A percentile compares a stretch with the other conserved stretches of the same genome.
Evolutionary conservation across 2,888 invertebrate species (phyloP).

Genomic region (Stenodera caucasica): DNA sequence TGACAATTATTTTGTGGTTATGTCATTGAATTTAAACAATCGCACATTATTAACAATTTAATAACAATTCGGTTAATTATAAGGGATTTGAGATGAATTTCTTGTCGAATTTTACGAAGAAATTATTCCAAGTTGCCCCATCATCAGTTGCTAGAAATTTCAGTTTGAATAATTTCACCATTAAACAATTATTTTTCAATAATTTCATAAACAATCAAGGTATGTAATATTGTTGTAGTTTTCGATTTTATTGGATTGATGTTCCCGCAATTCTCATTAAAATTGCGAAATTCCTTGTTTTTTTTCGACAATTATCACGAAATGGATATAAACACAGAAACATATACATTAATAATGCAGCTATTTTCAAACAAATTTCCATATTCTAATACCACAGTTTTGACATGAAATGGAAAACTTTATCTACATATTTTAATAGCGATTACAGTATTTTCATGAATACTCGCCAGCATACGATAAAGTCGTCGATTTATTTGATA

Average conservation of each 20-base stretch:
- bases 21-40: too few species aligned
- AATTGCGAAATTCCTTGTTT: not conserved
- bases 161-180: not conserved
- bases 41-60: too few species aligned
- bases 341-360: not conserved
- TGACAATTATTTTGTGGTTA: not conserved
- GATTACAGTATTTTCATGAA: not conserved
- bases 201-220: not conserved
- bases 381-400: not conserved
- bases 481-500: not conserved
- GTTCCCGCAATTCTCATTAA: too few species aligned
- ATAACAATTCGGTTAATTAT: too few species aligned
- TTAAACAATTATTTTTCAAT: not conserved
- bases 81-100: too few species aligned
- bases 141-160: not conserved
- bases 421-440: not conserved
- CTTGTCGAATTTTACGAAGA: not conserved
- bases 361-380: not conserved
- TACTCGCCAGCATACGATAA: not conserved
- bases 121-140: not conserved
- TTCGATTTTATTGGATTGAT: too few species aligned
- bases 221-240: too few species aligned
- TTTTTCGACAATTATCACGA: not conserved
- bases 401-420: not conserved
- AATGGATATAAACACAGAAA: not conserved